A percentile compares a stretch with the other conserved stretches of the same genome.
Evolutionary conservation across 2,113 vertebrate genomes (phyloP).

Genomic region (Orycteropus afer): DNA sequence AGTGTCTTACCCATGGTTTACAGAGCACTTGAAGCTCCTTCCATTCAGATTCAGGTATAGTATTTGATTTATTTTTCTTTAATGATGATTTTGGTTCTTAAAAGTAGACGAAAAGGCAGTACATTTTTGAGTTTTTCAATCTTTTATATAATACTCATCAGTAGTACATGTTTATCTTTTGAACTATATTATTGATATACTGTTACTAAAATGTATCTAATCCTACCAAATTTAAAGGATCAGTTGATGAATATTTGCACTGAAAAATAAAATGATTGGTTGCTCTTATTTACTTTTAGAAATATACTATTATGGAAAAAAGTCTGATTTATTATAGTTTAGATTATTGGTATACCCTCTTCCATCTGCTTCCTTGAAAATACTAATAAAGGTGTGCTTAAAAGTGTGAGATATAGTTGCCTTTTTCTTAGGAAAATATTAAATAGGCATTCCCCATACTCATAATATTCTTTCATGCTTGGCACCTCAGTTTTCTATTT

Average conservation of each 20-base stretch:
- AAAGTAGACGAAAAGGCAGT: not conserved
- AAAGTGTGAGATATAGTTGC: not conserved
- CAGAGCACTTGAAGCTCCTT: slow-evolving; percentile 97
- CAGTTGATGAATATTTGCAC: not conserved
- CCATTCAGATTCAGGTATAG: slow-evolving; percentile 98
- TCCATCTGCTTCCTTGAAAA: not conserved
- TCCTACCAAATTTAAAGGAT: slow-evolving; percentile 39
- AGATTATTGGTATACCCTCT: not conserved
- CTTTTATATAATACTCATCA: not conserved
- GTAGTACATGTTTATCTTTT: not conserved
- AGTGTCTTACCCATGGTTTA: slow-evolving; percentile 98
- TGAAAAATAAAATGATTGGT: not conserved
- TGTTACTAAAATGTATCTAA: not conserved
- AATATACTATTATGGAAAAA: slow-evolving; percentile 34
- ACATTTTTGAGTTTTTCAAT: not conserved
- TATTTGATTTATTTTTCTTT: slow-evolving; percentile 7
- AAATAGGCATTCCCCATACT: slow-evolving; percentile 6
- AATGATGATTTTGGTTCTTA: slow-evolving; percentile 27
- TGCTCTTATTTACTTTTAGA: not conserved
- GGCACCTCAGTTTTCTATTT: slow-evolving; percentile 21
- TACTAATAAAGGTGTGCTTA: not conserved
- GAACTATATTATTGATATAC: not conserved
- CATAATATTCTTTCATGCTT: slow-evolving; percentile 27
- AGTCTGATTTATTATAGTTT: slow-evolving; percentile 23
- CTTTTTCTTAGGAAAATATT: slow-evolving; percentile 43